A percentile compares a stretch with the other conserved stretches of the same genome.
These are phyloP conservation scores for Scolopax mira DNA, from an alignment of 2,113 vertebrate genomes.

Conservation along the genomic window DNA sequence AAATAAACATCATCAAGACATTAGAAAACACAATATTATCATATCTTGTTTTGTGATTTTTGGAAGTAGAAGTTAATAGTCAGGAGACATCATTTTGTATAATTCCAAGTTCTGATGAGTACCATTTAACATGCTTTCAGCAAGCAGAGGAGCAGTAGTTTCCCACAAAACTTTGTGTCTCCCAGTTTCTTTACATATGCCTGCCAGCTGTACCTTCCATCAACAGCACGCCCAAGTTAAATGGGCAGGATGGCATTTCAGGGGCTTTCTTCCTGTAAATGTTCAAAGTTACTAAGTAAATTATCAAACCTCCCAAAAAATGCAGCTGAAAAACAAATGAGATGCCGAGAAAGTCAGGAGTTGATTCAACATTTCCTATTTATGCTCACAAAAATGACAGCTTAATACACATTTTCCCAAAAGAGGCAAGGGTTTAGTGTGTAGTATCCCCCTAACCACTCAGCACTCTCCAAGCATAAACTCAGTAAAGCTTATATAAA, in stretches of 20 bases:
- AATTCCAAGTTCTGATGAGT: neutral
- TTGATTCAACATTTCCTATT: conserved; percentile 60
- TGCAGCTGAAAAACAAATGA: conserved; percentile 30
- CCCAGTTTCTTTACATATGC: neutral
- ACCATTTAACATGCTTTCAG: neutral
- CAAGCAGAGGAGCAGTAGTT: neutral
- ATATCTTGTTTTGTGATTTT: neutral
- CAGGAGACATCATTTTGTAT: neutral
- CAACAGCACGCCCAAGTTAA: neutral
- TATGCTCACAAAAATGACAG: conserved; percentile 56
- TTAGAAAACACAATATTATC: neutral
- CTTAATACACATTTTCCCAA: conserved; percentile 46
- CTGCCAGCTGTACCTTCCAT: neutral
- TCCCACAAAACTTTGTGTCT: neutral
- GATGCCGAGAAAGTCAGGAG: conserved; percentile 42
- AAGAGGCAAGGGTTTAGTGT: conserved; percentile 48
- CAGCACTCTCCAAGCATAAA: conserved; percentile 55
- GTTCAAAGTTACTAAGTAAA: neutral
- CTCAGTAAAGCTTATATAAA: conserved; percentile 60
- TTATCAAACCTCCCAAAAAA: neutral
- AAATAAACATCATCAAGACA: neutral
- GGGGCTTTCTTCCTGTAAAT: conserved; percentile 12
- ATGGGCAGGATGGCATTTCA: conserved; percentile 1
- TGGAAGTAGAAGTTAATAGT: neutral
- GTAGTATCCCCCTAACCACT: conserved; percentile 24